Evolutionary conservation across 2,797 vertebrate genomes (phyloP).

Genomic region (Pipistrellus pipistrellus): DNA sequence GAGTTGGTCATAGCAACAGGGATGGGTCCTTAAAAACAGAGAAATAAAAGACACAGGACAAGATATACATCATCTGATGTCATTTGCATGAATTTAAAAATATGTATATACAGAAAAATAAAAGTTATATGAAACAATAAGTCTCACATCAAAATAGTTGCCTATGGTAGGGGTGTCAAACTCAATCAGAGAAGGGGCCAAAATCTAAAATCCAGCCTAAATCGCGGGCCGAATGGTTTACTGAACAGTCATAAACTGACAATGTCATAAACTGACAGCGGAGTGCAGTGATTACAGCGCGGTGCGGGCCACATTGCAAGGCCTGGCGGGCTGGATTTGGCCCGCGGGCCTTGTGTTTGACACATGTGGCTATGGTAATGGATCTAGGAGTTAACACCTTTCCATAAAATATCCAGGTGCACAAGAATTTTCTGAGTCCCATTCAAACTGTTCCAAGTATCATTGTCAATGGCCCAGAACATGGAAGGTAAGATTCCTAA

Average conservation of each 20-base stretch:
- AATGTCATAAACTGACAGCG: too few species aligned
- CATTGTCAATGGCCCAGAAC: neutral
- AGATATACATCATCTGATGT: neutral
- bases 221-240: too few species aligned
- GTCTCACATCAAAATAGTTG: neutral
- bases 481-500: neutral
- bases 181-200: too few species aligned
- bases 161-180: too few species aligned
- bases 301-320: too few species aligned
- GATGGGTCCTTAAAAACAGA: neutral
- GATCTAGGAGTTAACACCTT: neutral
- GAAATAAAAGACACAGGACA: neutral
- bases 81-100: conserved; percentile 1
- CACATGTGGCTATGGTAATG: neutral
- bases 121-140: conserved; percentile 33
- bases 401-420: neutral
- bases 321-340: too few species aligned
- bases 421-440: neutral
- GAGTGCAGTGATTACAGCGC: too few species aligned
- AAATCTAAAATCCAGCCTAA: too few species aligned
- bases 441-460: neutral
- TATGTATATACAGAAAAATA: neutral
- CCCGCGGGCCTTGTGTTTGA: too few species aligned
- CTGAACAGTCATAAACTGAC: too few species aligned
- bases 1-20: neutral